Percentiles rank a stretch among this genome's conserved stretches.
phyloP scores from a whole-genome alignment of 2,797 vertebrate genomes.

The Carduelis carduelis region DNA sequence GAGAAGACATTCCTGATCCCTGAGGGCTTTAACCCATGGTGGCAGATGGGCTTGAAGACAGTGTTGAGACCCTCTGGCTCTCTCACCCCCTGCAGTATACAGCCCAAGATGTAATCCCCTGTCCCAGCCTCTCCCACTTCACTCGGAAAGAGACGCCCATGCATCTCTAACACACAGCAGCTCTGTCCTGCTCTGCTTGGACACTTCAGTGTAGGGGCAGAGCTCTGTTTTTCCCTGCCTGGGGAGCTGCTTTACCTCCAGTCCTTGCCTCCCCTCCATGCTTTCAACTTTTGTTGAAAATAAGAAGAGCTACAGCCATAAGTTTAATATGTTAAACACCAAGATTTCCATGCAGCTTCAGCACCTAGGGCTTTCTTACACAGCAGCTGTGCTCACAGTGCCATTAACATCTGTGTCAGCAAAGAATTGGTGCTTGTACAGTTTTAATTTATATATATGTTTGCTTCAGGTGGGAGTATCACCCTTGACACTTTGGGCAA shows the following conservation, averaged over 20 bases:
- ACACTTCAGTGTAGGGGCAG: fast-evolving
- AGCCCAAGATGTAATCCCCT: neutral
- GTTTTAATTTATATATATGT: neutral
- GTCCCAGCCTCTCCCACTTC: neutral
- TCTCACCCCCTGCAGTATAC: neutral
- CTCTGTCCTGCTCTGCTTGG: neutral
- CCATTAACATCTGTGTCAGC: neutral
- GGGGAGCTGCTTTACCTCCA: neutral
- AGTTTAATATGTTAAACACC: neutral
- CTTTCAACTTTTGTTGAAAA: neutral
- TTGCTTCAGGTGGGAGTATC: neutral
- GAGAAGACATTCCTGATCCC: neutral
- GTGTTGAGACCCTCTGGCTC: neutral
- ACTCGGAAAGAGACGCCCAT: neutral
- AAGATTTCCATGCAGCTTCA: neutral
- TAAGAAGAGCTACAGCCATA: neutral
- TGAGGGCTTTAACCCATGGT: neutral
- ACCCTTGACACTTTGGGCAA: neutral
- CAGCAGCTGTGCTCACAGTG: neutral
- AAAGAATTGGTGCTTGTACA: neutral
- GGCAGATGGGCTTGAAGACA: neutral
- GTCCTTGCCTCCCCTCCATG: neutral
- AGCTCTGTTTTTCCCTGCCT: neutral
- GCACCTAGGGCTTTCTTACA: neutral
- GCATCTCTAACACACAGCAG: neutral